Evolutionary conservation across 2,888 invertebrate species (phyloP), one percentile per base, ranked within the genome.

Genomic region (Julus scandinavius): DNA sequence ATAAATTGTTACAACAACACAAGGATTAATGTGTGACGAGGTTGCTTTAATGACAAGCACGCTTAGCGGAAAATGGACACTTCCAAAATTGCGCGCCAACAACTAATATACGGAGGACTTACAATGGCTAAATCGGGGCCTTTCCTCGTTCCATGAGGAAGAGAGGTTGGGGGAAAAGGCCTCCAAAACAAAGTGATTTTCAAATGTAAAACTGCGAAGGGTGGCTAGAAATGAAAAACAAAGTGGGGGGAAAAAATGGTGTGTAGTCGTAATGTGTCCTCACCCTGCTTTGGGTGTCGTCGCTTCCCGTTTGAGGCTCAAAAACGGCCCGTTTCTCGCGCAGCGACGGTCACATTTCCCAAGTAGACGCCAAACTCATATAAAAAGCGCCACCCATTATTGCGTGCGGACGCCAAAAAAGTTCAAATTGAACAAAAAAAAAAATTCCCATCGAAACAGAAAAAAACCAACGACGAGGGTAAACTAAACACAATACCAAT

Each of bases 31-130:
- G 80, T 80, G 80, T 80, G 80, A 80, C 80, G 80, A 80, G 80
- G 80, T 38, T 80, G 80, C 80, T 80, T 80, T 80, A 80, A 80
- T 80, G 38, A 80, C 80, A 29, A 80, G 80, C 72, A 72, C 72
- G 72, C 72, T 72, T 72, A 72, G 72, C 80, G 80, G 80, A 80
- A 80, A 80, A 80, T 80, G 80, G 80, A 80, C 80, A 80, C 80
- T 80, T 80, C 80, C 80, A 80, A 80, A 80, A 80, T 63, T 80
- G 80, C 80, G 80, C 80, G 80, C 80, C 80, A 80, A 80, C 80
- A 15, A 80, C 80, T 80, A 80, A 80, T 38, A 11, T 38, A 80
- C 80, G 80, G 7, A 40, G 38, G 80, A 80, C 80, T 80, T 38
- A 80, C 80, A 80, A 80, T 80, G 80, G 80, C 80, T 80, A 80